Evolutionary conservation across 2,797 vertebrate species (phyloP).

Genomic region (Aeoliscus strigatus): DNA sequence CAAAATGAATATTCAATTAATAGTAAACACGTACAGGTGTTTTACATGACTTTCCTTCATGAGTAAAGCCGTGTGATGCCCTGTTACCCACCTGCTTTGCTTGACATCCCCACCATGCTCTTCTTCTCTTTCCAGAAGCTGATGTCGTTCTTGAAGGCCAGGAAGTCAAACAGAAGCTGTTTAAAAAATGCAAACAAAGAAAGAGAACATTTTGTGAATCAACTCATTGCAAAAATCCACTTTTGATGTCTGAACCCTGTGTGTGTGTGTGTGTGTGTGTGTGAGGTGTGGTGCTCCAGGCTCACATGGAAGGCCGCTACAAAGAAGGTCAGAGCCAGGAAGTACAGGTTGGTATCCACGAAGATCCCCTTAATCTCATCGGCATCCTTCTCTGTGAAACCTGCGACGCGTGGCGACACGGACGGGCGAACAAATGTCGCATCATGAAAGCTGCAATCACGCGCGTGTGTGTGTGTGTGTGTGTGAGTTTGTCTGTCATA

Average conservation of each 20-base stretch:
- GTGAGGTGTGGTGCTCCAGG: too few relatives aligned
- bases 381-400: constrained; percentile 96
- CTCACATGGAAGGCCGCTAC: constrained; percentile 97
- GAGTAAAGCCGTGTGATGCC: too few relatives aligned
- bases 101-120: constrained; percentile 98
- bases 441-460: background rate
- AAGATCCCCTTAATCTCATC: constrained; percentile 99
- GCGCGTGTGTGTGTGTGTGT: background rate
- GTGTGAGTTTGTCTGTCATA: constrained; percentile 48
- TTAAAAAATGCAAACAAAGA: too few relatives aligned
- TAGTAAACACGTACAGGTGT: too few relatives aligned
- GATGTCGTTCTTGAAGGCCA: constrained; percentile 99
- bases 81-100: constrained; percentile 85
- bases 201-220: too few relatives aligned
- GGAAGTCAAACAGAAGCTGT: constrained; percentile 97
- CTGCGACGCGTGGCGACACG: constrained; percentile 66
- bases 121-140: constrained; percentile 99
- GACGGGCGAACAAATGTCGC: background rate
- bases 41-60: too few relatives aligned
- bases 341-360: constrained; percentile 96
- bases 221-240: too few relatives aligned
- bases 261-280: too few relatives aligned
- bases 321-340: constrained; percentile 93
- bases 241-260: too few relatives aligned
- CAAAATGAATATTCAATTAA: too few relatives aligned